These are phyloP conservation scores for Iguana delicatissima DNA, from an alignment of 2,797 vertebrate species.

Conservation along the genomic window DNA sequence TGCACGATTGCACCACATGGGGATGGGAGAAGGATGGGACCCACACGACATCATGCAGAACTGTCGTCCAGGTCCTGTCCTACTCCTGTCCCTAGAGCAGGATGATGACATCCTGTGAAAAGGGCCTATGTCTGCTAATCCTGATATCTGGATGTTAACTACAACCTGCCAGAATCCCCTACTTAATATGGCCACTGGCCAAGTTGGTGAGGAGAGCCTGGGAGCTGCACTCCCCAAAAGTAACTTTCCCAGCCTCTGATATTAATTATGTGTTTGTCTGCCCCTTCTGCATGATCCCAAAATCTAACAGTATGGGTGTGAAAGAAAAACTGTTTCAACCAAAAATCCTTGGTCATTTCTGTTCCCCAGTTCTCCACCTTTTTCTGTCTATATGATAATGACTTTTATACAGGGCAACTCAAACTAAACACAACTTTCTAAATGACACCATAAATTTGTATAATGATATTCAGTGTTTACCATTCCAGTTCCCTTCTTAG, in stretches of 20 bases:
- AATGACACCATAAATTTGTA: not conserved
- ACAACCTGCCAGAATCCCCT: no score
- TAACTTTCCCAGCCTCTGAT: no score
- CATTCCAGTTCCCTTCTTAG: conserved; percentile 5
- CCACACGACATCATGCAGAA: no score
- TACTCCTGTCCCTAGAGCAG: no score
- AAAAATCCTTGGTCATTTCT: not conserved
- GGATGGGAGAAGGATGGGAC: no score
- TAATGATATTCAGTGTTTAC: not conserved
- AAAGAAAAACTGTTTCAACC: not conserved
- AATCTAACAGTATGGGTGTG: not conserved
- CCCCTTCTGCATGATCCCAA: not conserved
- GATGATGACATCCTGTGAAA: not conserved
- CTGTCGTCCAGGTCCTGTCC: no score
- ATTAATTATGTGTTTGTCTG: not conserved
- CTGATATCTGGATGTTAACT: no score
- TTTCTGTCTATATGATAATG: not conserved
- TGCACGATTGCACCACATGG: no score
- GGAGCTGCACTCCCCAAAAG: no score
- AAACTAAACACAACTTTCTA: not conserved
- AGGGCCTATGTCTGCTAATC: not conserved
- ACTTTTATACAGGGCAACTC: not conserved
- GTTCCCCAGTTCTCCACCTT: not conserved
- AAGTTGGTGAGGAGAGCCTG: no score
- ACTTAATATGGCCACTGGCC: no score